Base-by-base conservation (phyloP, 2,888 invertebrate genomes). In the Drosophila pegasa region DNA sequence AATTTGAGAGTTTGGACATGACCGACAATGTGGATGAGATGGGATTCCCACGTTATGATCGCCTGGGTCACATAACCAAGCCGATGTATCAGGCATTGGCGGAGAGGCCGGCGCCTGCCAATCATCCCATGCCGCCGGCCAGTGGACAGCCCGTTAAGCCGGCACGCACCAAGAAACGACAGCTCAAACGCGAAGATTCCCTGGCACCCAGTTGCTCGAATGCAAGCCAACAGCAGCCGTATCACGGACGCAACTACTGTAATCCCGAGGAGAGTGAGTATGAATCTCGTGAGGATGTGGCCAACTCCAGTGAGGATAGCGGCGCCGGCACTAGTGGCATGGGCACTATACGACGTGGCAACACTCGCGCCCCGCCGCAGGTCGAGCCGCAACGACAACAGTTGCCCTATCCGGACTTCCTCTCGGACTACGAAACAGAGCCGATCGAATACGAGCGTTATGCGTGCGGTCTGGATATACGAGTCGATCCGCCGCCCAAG, bases 401-500 rank as follows among this genome's bases (percentile, higher is more conserved):
- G 92, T 92, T 91, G 92, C 94, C 92, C 90, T 91, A 92, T 80
- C 92, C 92, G 2, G 92, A 92, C 75, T 92, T 92, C 68, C 75
- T 92, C 10, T 92, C 92, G 1, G 94, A 94, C 71, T 93, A 93
- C 47, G 94, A 94, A 79, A 93, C 93, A 27, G 93, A 93, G 74
- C 93, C 93, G 1, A 93, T 93, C 70, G 93, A 95, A 92, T 93
- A 94, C 82, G 94, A 96, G 90, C 94, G 95, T 86, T 94, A 95
- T 90, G 93, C 95, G 61, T 95, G 95, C n/a, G 96, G 96, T 77
- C 95, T 96, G 89, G 96, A 96, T 87, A 95, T 96, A 20, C 94
- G 95, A 35, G 95, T 94, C 27, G 94, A 96, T 83, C 96, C 96
- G n/a, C 96, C 96, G 57, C 96, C 96, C 57, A 93, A 96, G 74